phyloP scores from a whole-genome alignment of 35 echinoderm and acorn worm genomes.

The Amphiura filiformis region DNA sequence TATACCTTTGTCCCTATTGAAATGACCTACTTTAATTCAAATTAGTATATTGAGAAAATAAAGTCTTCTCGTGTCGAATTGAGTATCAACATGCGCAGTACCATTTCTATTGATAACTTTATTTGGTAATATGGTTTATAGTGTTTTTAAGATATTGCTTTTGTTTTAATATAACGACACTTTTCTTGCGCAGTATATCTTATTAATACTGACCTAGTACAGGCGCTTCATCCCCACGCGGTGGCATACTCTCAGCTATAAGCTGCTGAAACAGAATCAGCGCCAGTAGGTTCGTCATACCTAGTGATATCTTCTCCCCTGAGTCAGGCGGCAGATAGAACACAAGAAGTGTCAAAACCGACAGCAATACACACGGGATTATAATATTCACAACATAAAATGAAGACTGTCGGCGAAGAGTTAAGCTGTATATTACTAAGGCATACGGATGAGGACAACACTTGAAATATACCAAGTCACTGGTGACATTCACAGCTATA shows the following conservation, averaged over 20 bases:
- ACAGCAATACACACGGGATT: conserved; percentile 60
- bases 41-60: too few species aligned
- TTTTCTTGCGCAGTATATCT: too few species aligned
- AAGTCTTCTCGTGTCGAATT: too few species aligned
- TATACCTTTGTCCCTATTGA: too few species aligned
- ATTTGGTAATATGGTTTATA: too few species aligned
- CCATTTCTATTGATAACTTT: too few species aligned
- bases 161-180: too few species aligned
- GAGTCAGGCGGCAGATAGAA: conserved; percentile 74
- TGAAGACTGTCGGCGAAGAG: conserved; percentile 33
- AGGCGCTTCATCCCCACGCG: conserved; percentile 42
- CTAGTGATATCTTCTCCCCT: conserved; percentile 85
- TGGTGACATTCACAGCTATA: background rate
- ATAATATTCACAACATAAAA: conserved; percentile 70
- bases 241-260: conserved; percentile 54
- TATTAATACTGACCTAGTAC: conserved; percentile 35
- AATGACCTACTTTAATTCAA: too few species aligned
- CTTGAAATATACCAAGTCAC: background rate
- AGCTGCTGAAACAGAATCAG: conserved; percentile 86
- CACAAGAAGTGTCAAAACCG: conserved; percentile 30
- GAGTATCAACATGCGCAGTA: too few species aligned
- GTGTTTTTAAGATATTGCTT: too few species aligned
- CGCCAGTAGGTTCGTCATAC: conserved; percentile 67
- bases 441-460: conserved; percentile 39
- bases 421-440: conserved; percentile 48